A percentile compares a stretch with the other conserved stretches of the same genome.
These are phyloP conservation scores for Chloroclystis v-ata DNA, from an alignment of 2,888 invertebrate genomes.

Conservation along the genomic window DNA sequence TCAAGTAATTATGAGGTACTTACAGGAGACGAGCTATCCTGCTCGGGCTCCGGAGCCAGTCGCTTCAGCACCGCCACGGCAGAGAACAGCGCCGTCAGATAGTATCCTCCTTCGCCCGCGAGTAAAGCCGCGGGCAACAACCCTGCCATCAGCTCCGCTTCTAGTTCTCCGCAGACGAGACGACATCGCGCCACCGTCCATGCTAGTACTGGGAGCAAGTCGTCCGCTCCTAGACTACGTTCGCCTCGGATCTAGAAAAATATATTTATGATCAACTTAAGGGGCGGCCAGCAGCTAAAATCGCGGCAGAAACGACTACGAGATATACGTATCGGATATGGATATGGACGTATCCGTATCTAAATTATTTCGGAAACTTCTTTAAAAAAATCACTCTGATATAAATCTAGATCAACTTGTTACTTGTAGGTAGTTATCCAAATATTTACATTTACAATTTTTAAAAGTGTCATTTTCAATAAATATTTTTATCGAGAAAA, in stretches of 20 bases:
- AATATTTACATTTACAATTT: too few species aligned
- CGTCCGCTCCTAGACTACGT: slow-evolving; percentile 88
- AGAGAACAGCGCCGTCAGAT: slow-evolving; percentile 94
- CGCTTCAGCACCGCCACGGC: slow-evolving; percentile 93
- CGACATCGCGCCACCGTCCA: slow-evolving; percentile 94
- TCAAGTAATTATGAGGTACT: slow-evolving; percentile 33
- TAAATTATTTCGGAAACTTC: too few species aligned
- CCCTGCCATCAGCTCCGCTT: slow-evolving; percentile 97
- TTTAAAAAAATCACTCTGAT: too few species aligned
- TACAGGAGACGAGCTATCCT: slow-evolving; percentile 59
- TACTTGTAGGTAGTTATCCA: too few species aligned
- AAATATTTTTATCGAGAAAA: too few species aligned
- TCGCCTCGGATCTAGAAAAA: slow-evolving; percentile 80
- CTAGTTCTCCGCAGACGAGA: slow-evolving; percentile 94
- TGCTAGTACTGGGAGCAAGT: slow-evolving; percentile 93
- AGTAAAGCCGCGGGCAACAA: slow-evolving; percentile 93
- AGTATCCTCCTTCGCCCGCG: slow-evolving; percentile 96
- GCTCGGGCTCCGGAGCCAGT: slow-evolving; percentile 67
- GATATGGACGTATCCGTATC: too few species aligned
- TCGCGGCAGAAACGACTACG: too few species aligned
- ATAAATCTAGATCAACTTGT: too few species aligned
- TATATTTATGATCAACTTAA: too few species aligned
- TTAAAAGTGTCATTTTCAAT: too few species aligned
- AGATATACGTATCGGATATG: too few species aligned
- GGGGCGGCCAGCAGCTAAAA: too few species aligned